Conservation (phyloP, 2,113 vertebrate genomes). For the Arvicanthis niloticus region DNA sequence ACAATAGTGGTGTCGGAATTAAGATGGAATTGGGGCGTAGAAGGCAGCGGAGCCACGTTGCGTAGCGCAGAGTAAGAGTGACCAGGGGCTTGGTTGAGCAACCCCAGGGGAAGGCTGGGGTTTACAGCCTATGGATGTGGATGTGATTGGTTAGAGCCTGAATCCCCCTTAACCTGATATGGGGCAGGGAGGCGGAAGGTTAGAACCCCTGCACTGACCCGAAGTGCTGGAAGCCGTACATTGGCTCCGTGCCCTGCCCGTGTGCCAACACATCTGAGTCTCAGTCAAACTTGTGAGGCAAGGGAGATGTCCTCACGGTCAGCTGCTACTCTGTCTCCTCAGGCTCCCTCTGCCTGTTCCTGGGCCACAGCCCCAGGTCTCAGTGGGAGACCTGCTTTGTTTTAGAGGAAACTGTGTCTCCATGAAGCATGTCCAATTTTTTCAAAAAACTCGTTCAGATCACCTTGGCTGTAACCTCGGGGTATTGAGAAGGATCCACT, state of each 20-base stretch:
- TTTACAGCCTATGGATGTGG: not conserved
- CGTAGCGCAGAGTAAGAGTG: not conserved
- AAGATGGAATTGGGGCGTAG: not conserved
- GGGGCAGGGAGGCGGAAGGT: too few species aligned
- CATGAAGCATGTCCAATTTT: not conserved
- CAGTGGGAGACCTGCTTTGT: accelerated
- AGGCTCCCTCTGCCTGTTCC: not conserved
- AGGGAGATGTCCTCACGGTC: not conserved
- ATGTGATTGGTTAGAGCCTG: not conserved
- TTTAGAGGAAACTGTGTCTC: not conserved
- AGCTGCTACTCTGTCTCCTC: not conserved
- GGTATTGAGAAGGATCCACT: not conserved
- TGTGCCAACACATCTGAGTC: not conserved
- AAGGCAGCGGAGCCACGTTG: accelerated
- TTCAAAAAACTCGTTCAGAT: not conserved
- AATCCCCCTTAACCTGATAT: not conserved
- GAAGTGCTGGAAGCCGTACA: accelerated
- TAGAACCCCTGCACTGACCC: not conserved
- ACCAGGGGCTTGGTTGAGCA: accelerated
- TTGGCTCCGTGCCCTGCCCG: not conserved
- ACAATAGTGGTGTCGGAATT: accelerated
- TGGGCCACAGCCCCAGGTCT: not conserved
- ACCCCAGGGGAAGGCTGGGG: not conserved
- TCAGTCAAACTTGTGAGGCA: accelerated
- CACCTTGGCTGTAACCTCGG: not conserved